These are phyloP conservation scores for Gryon sp. DNA, from an alignment of 1,140 invertebrate species.

Conservation along the genomic window DNA sequence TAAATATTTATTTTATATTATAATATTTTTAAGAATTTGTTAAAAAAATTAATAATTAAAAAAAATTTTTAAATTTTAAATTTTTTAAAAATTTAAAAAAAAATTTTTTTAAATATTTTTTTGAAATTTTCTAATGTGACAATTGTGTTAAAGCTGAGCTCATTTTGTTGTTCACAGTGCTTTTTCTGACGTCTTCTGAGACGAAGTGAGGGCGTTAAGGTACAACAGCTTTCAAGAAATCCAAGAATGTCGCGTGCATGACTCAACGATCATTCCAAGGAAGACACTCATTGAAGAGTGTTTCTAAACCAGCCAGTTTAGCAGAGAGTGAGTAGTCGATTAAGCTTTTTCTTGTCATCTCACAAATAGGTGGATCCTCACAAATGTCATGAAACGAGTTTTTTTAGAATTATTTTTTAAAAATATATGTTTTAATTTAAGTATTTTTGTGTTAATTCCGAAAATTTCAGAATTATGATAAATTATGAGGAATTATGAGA, in stretches of 20 bases:
- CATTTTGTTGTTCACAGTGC: slow-evolving; percentile 14
- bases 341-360: slow-evolving; percentile 3
- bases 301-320: slow-evolving; percentile 52
- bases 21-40: too few species aligned
- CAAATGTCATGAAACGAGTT: too few species aligned
- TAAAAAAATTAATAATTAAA: too few species aligned
- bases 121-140: neutral
- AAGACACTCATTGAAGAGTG: slow-evolving; percentile 58
- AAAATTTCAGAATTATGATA: too few species aligned
- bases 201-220: slow-evolving; percentile 20
- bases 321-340: slow-evolving; percentile 43
- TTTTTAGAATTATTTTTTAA: too few species aligned
- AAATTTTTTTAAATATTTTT: slow-evolving; percentile 3
- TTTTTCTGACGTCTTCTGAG: slow-evolving; percentile 7
- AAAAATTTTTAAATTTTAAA: too few species aligned
- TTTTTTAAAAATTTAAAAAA: too few species aligned
- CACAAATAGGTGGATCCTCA: too few species aligned
- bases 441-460: too few species aligned
- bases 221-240: slow-evolving; percentile 36
- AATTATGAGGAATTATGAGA: too few species aligned
- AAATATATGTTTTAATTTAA: too few species aligned
- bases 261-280: slow-evolving; percentile 49
- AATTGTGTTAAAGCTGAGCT: slow-evolving; percentile 21
- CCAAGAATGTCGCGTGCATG: slow-evolving; percentile 58
- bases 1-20: too few species aligned